Evolutionary conservation across 1,140 invertebrate species (phyloP), one percentile per base, ranked within the genome.

Genomic region (Chrysoperla carnea): DNA sequence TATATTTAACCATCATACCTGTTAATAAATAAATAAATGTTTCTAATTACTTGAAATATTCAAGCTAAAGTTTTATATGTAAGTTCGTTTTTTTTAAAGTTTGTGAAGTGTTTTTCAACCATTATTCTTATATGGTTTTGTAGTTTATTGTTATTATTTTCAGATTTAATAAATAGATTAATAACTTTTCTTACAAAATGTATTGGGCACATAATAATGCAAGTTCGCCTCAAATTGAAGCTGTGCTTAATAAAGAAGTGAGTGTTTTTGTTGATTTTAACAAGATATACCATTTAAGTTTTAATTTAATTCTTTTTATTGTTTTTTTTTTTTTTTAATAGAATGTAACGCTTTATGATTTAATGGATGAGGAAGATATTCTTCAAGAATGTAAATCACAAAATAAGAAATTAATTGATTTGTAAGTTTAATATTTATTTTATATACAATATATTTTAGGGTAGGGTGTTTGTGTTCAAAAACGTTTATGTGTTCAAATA

Each of bases 341-440:
- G 90, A 81, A 90, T 78, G 78, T 92, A 39, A 91, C 83, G 13
- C 67, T 97, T 39, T 73, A 78, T 52, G 84, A 91, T 61, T 68
- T 97, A 43, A 74, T 96, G 69, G 85, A 95, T 59, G 84, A 91
- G 63, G 89, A 93, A 60, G 87, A 94, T 63, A 84, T 96, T 56
- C 70, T 97, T 46, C 87, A 92, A 62, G 90, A 97, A 74, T 93
- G 90, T 62, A 91, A 89, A 70, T 78, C 76, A 47, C 84, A 87
- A 59, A 94, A 93, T 62, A 87, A 84, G 62, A 85, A 82, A 53
- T 67, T 97, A 43, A 74, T 94, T 48, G 86, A 88, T 54, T 94
- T 84, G 90, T 94, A 75, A 85, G 85, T 80, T 45, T 36, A 41
- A 36, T 37, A 43, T 36, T 14, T 37, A 13, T 37, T 13, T 47